Conservation (phyloP, 1,140 invertebrate genomes). For the Uloborus diversus region DNA sequence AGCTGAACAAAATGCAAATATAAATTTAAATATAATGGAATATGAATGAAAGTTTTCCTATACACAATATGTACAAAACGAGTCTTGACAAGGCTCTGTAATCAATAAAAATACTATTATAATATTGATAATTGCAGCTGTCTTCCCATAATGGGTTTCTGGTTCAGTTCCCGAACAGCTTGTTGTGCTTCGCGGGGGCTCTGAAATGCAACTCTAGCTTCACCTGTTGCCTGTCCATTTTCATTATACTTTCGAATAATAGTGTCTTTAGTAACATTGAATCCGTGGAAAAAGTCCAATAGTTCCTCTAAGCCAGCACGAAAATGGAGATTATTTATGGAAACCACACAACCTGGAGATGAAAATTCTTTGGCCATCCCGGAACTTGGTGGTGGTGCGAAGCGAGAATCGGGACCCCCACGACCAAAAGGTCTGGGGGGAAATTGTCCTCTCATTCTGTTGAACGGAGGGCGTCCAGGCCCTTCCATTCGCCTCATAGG, state of each 20-base stretch:
- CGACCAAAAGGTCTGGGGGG: slow-evolving; percentile 3
- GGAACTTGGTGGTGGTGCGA: slow-evolving; percentile 57
- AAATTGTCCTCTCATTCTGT: slow-evolving; percentile 17
- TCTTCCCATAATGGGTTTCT: slow-evolving; percentile 57
- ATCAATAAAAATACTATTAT: no score
- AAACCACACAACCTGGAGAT: slow-evolving; percentile 81
- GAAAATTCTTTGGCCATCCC: slow-evolving; percentile 71
- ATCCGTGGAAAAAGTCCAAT: slow-evolving; percentile 78
- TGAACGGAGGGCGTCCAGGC: slow-evolving; percentile 1
- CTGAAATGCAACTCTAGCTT: slow-evolving; percentile 84
- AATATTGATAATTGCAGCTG: slow-evolving; percentile 48
- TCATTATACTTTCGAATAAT: slow-evolving; percentile 72
- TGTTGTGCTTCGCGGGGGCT: slow-evolving; percentile 78
- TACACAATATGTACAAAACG: neutral
- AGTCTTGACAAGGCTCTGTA: no score
- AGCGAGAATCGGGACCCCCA: slow-evolving; percentile 46
- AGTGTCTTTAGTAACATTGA: slow-evolving; percentile 62
- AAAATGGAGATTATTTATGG: slow-evolving; percentile 86
- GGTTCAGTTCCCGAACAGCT: slow-evolving; percentile 72
- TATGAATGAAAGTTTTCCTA: no score
- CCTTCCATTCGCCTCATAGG: neutral
- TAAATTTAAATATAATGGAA: no score
- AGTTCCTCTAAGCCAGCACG: slow-evolving; percentile 87
- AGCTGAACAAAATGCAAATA: no score
- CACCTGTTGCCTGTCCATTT: slow-evolving; percentile 84